Conservation (phyloP, 2,113 vertebrate genomes). For the Bufo gargarizans region DNA sequence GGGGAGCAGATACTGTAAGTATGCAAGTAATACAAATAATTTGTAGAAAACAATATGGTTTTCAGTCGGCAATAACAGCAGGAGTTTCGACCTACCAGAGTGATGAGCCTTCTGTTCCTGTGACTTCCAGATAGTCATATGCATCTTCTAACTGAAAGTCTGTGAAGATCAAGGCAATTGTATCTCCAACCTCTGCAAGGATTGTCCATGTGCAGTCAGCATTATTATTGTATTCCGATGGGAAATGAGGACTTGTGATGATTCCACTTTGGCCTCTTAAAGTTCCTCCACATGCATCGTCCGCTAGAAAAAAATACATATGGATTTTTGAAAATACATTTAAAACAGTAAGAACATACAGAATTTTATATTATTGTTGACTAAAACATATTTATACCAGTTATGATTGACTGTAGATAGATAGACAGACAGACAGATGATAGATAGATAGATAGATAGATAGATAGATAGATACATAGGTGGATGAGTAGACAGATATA, state of each 20-base stretch:
- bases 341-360: too few relatives aligned
- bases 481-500: too few relatives aligned
- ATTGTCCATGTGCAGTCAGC: conserved; percentile 99
- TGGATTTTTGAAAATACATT: not conserved
- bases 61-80: not conserved
- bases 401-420: too few relatives aligned
- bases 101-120: conserved; percentile 92
- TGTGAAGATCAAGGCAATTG: conserved; percentile 94
- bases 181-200: conserved; percentile 94
- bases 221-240: conserved; percentile 91
- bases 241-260: conserved; percentile 95
- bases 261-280: conserved; percentile 93
- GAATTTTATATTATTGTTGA: too few relatives aligned
- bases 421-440: too few relatives aligned
- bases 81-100: conserved; percentile 83
- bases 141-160: conserved; percentile 97
- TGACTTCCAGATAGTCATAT: conserved; percentile 94
- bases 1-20: too few relatives aligned
- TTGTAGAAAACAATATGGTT: too few relatives aligned
- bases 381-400: too few relatives aligned
- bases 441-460: too few relatives aligned
- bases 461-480: too few relatives aligned
- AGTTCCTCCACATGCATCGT: conserved; percentile 94
- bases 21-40: too few relatives aligned
- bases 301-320: conserved; percentile 74